Base-by-base conservation (phyloP, 1,140 invertebrate species). In the Magallana ariakensis region DNA sequence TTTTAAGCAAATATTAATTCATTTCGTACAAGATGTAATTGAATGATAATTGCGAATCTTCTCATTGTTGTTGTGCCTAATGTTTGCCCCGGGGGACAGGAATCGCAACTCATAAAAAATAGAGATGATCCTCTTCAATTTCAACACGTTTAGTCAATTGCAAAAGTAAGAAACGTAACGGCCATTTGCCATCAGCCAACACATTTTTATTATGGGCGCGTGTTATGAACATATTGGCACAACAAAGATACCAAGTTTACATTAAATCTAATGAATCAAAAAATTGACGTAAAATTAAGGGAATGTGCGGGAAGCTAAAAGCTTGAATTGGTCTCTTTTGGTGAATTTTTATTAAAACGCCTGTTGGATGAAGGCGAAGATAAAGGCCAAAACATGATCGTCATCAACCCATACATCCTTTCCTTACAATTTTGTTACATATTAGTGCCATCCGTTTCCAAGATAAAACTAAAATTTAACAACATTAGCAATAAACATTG, bases 221-320 rank as follows among this genome's bases (percentile, higher is more conserved):
- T 75, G 66, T 75, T 75, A 75, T 75, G 66, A 75, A 26, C 66
- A 19, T 26, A 75, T 26, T 75, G 66, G 66, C 66, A 75, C 66
- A 75, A 26, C 66, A 10, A 75, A 75, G 66, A 75, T 75, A 75
- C 66, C 66, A 75, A 46, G 66, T 75, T 75, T 75, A 26, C 66
- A 75, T 75, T 75, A 75, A 75, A 75, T 75, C 22, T 75, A 75
- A 75, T 75, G 66, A 75, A 75, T 75, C 66, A 75, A 75, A 75
- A 75, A 75, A 75, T 75, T 26, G 66, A 75, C 66, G 26, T 22
- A 75, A 75, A 75, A 75, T 75, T 75, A 26, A 60, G 66, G 66
- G 66, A 75, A 75, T 46, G 33, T 46, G 33, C 33, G 33, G 33
- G 33, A 46, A 26, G 66, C 26, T 22, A 75, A 75, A 75, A 75